Evolutionary conservation across 1,140 invertebrate genomes (phyloP), one percentile per base, ranked within the genome.

Genomic region (Cherax destructor): DNA sequence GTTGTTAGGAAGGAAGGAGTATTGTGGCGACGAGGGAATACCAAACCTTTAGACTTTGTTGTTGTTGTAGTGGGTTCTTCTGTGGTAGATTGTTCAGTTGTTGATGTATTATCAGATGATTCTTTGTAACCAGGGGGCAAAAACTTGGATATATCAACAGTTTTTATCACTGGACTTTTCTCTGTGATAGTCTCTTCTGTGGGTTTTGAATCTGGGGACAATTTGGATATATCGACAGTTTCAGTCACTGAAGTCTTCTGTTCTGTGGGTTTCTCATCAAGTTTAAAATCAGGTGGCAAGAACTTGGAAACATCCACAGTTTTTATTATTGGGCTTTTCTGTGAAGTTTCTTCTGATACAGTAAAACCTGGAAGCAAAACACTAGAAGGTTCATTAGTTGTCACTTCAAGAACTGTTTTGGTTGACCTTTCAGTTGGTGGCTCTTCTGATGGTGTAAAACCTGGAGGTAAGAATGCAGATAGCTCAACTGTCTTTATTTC

Each of bases 381-480:
- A 10, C 94, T 95, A 3, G 95, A 94, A 9, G 96, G 94, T 92
- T 96, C 95, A 89, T 95, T 95, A 61, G 81, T 47, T 18, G 85
- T 52, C 16, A 84, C 61, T 21, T 72, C 79, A 50, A 76, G 85
- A 47, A 61, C 59, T 16, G 16, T 83, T 30, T 69, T 65, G 21
- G 85, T 87, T 13, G 91, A 81, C 1, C 50, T 78, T 16, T 91
- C 90, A n/a, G 49, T 13, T 56, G 47, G 18, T 3, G 92, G 74
- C 59, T 94, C 94, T 18, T 93, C 83, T 11, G 92, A 93, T 94
- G 92, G 94, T 91, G 95, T 96, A 92, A 95, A 97, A 9, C 95
- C 96, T 9, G 96, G 95, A 30, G 97, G 97, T 87, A 97, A 94
- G 78, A 97, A 95, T 92, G 96, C 95, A 52, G 95, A 95, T 11